Percentiles rank a stretch among this genome's conserved stretches.
Conservation (phyloP, 2,113 vertebrate species). For the Campylomormyrus numenius region DNA sequence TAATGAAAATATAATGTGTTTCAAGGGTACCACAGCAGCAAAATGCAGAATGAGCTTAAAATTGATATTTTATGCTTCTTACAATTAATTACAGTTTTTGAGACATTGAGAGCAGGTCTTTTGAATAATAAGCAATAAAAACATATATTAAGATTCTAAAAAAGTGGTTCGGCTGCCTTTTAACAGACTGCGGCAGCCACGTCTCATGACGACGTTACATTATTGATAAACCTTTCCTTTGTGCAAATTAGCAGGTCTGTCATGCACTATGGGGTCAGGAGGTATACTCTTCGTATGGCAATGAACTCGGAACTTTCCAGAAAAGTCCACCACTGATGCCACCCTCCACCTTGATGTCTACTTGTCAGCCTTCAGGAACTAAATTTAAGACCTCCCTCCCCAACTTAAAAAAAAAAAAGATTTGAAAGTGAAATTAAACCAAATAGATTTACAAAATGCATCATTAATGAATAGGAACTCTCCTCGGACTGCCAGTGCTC, state of each 20-base stretch:
- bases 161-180: not conserved
- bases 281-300: not conserved
- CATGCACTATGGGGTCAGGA: not conserved
- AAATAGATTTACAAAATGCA: conserved; percentile 33
- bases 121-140: not conserved
- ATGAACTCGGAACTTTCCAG: not conserved
- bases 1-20: not conserved
- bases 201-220: conserved; percentile 3
- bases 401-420: not conserved
- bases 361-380: not conserved
- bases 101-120: not conserved
- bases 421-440: not conserved
- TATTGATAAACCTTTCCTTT: conserved; percentile 12
- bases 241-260: conserved; percentile 5
- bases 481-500: conserved; percentile 39
- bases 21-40: not conserved
- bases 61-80: not conserved
- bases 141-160: not conserved
- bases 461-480: conserved; percentile 58
- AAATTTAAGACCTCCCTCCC: not conserved
- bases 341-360: not conserved
- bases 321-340: not conserved
- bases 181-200: not conserved
- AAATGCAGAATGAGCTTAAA: not conserved
- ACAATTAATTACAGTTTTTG: not conserved